These are phyloP conservation scores for Troides oblongomaculatus DNA, from an alignment of 2,888 invertebrate genomes.

Conservation along the genomic window DNA sequence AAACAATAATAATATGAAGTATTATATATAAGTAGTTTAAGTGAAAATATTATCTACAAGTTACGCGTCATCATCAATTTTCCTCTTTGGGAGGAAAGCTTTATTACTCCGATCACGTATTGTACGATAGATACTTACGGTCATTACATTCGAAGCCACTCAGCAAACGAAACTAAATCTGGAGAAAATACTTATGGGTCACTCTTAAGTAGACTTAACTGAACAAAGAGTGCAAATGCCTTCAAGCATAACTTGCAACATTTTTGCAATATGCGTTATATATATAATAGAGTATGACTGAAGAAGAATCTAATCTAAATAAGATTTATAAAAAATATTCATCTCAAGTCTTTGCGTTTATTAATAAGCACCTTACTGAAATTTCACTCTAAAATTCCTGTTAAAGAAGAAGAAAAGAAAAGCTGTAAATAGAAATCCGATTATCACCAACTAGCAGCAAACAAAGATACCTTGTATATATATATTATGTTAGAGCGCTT, in stretches of 20 bases:
- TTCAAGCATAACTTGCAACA: neutral
- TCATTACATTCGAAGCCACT: slow-evolving; percentile 52
- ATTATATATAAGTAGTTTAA: neutral
- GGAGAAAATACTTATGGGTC: slow-evolving; percentile 3
- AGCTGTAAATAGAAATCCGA: too few species aligned
- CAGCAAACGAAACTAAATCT: slow-evolving; percentile 33
- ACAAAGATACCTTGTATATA: too few species aligned
- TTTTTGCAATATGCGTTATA: neutral
- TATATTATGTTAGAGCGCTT: too few species aligned
- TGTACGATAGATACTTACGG: slow-evolving; percentile 34
- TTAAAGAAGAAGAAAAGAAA: too few species aligned
- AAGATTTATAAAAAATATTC: too few species aligned
- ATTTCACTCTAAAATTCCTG: too few species aligned
- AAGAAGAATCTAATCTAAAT: too few species aligned
- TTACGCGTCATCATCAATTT: neutral
- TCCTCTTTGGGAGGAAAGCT: slow-evolving; percentile 5
- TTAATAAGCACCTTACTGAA: too few species aligned
- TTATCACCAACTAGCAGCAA: too few species aligned
- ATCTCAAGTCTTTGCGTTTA: too few species aligned
- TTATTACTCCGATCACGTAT: slow-evolving; percentile 44
- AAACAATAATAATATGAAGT: neutral
- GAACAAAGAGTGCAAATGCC: neutral
- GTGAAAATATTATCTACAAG: neutral
- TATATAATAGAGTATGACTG: too few species aligned
- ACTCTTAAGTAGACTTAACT: neutral